Evolutionary conservation across 2,888 invertebrate species (phyloP), one percentile per base, ranked within the genome.

Genomic region (Lypha dubia): DNA sequence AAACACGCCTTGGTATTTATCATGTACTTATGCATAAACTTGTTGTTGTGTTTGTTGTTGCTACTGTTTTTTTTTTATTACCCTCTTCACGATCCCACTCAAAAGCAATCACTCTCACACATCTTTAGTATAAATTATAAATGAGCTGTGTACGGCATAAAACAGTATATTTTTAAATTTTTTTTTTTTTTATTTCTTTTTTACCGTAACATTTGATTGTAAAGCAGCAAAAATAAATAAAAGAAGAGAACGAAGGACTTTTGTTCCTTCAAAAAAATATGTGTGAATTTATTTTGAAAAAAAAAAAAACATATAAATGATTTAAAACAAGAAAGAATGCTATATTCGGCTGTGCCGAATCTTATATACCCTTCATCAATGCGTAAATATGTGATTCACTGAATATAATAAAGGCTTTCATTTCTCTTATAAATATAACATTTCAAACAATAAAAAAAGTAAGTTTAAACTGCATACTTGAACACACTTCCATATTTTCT

Each of bases 81-180:
- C 15, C 44, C 24, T 28, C 74, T 56, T 8, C 28, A 32, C 41
- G 20, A n/a, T 15, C 35, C 20, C 11, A 22, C 44, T 15, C 20
- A 9, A 20, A 5, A 28, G 38, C 62, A 53, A 46, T 53, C 41
- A 32, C 44, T 17, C 75, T 77, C 73, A 77, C 73, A 76, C 73
- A 79, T 82, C 70, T 75, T 79, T 70, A 79, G 67, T 62, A 83
- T 85, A 74, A 83, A 85, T 84, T 84, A 84, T 81, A 81, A 84
- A 84, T 81, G 84, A 84, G 77, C 77, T 74, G 22, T 53, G 51
- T 77, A 68, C 68, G 74, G 70, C 83, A 82, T 65, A 84, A 77
- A 84, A 79, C 58, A 60, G 73, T 79, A 17, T 51, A 3, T 13
- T 38, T 9, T 38, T 38, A 11, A 1, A 13, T 38, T 38, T 11